A percentile compares a stretch with the other conserved stretches of the same genome.
Conservation (phyloP, 2,113 vertebrate species). For the Puffinus mauretanicus region DNA sequence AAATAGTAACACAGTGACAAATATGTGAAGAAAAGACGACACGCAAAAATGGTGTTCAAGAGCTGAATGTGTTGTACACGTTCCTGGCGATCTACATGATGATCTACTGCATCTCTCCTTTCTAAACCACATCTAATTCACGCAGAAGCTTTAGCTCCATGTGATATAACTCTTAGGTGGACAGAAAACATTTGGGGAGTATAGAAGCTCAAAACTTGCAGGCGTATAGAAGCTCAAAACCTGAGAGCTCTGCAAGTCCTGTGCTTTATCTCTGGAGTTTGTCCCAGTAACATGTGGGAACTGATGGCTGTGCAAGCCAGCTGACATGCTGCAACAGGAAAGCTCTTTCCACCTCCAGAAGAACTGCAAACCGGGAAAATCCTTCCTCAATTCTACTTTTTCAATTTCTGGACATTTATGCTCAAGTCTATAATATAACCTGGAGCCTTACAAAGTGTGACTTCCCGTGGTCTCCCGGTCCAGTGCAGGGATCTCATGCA, state of each 20-base stretch:
- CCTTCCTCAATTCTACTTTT: neutral
- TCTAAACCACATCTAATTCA: neutral
- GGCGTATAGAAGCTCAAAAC: neutral
- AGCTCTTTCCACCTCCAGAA: neutral
- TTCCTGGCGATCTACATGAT: neutral
- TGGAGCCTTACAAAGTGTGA: neutral
- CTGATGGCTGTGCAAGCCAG: neutral
- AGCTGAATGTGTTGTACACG: neutral
- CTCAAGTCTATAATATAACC: neutral
- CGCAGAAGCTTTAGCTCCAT: neutral
- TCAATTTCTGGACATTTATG: neutral
- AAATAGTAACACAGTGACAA: neutral
- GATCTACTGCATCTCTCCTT: neutral
- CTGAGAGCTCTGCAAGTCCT: neutral
- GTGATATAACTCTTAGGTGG: fast-evolving
- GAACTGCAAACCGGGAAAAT: neutral
- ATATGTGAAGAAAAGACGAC: neutral
- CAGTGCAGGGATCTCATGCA: neutral
- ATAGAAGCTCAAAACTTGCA: neutral
- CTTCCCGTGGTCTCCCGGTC: neutral
- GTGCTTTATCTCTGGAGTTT: neutral
- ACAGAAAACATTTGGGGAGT: neutral
- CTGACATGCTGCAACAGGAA: neutral
- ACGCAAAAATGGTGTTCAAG: neutral
- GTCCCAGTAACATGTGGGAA: neutral